Percentiles rank a stretch among this genome's conserved stretches.
These are phyloP conservation scores for fruit fly (Drosophila melanogaster) DNA, from an alignment of 1,140 invertebrate species.

Conservation along the genomic window DNA sequence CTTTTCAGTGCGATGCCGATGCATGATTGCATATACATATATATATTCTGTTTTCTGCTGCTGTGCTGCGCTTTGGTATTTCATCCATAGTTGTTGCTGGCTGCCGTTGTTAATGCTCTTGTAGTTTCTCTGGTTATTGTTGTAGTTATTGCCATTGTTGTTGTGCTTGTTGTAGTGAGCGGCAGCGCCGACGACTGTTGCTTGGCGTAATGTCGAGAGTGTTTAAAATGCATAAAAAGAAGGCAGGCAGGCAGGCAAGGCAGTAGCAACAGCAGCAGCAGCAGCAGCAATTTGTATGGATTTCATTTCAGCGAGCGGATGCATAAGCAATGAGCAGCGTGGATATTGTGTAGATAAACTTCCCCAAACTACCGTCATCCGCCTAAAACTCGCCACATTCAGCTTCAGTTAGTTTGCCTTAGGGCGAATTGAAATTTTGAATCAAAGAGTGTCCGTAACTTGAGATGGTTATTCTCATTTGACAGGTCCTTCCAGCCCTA, in stretches of 20 bases:
- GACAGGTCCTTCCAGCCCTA: neutral
- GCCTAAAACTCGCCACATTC: neutral
- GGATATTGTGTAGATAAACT: constrained; percentile 42
- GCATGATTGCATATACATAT: too few species aligned
- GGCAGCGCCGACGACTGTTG: constrained; percentile 18
- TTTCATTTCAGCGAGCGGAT: constrained; percentile 45
- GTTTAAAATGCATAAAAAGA: constrained; percentile 44
- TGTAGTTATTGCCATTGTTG: constrained; percentile 25
- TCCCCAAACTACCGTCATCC: constrained; percentile 19
- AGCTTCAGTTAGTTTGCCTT: constrained; percentile 7
- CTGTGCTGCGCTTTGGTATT: neutral
- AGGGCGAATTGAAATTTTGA: neutral
- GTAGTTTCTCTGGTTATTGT: constrained; percentile 15
- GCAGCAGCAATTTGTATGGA: constrained; percentile 40
- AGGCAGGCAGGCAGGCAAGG: constrained; percentile 1
- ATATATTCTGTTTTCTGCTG: constrained; percentile 5
- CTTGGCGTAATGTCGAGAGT: constrained; percentile 33
- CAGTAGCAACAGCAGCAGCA: neutral
- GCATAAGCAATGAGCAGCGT: constrained; percentile 43
- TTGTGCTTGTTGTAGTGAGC: constrained; percentile 14
- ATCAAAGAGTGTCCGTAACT: neutral
- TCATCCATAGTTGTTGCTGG: constrained; percentile 13
- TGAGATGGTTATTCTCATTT: neutral
- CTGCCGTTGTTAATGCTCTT: constrained; percentile 10
- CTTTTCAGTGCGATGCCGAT: neutral